Evolutionary conservation across 1,140 invertebrate species (phyloP).

Genomic region (Limonius californicus): DNA sequence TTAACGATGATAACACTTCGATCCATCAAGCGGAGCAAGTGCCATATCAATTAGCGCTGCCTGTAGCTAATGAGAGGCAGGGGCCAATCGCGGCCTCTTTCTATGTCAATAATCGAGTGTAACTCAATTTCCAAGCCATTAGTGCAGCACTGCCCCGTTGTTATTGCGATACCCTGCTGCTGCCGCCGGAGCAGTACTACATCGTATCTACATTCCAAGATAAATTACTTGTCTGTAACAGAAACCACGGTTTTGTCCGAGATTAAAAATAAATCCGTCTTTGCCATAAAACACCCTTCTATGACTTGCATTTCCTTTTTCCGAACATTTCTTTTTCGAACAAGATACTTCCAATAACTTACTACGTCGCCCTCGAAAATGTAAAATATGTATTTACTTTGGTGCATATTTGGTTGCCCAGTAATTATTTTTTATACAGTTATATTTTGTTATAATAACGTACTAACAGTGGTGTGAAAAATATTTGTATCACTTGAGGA

Average conservation of each 20-base stretch:
- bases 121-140: conserved; percentile 13
- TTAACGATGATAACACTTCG: not conserved
- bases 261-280: not conserved
- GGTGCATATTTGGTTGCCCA: too few species aligned
- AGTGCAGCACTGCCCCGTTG: conserved; percentile 10
- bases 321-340: too few species aligned
- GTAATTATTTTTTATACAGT: too few species aligned
- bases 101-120: conserved; percentile 14
- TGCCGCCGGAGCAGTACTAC: not conserved
- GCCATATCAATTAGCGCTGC: conserved; percentile 7
- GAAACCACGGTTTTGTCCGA: not conserved
- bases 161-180: not conserved
- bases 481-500: too few species aligned
- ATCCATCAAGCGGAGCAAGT: conserved; percentile 7
- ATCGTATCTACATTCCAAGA: not conserved
- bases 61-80: conserved; percentile 10
- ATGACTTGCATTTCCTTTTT: too few species aligned
- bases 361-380: too few species aligned
- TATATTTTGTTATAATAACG: too few species aligned
- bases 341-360: too few species aligned
- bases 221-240: not conserved
- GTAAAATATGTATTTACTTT: too few species aligned
- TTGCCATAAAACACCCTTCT: too few species aligned
- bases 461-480: too few species aligned
- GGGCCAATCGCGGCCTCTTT: conserved; percentile 9